A percentile compares a stretch with the other conserved stretches of the same genome.
phyloP scores from a whole-genome alignment of 2,888 invertebrate genomes.

The Nemapogon koenigi region DNA sequence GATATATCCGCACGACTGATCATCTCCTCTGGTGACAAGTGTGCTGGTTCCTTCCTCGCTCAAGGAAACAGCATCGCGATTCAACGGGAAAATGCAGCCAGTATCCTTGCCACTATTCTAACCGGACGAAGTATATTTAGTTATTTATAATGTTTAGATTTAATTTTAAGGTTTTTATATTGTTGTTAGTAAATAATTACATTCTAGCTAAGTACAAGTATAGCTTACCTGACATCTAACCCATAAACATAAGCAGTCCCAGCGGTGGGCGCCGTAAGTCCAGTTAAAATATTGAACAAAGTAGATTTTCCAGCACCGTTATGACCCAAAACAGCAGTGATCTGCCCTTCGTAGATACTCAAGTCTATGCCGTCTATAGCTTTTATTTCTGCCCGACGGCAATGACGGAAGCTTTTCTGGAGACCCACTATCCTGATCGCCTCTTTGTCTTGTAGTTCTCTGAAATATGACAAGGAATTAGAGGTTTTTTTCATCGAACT shows the following conservation, averaged over 20 bases:
- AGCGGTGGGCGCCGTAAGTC: conserved; percentile 75
- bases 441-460: conserved; percentile 75
- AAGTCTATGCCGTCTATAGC: conserved; percentile 81
- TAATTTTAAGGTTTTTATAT: too few relatives aligned
- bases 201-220: too few relatives aligned
- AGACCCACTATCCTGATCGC: conserved; percentile 78
- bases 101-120: too few relatives aligned
- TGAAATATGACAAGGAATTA: conserved; percentile 17
- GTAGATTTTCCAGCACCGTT: conserved; percentile 91
- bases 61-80: too few relatives aligned
- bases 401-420: conserved; percentile 74
- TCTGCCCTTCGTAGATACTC: conserved; percentile 85
- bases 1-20: too few relatives aligned
- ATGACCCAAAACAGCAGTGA: conserved; percentile 85
- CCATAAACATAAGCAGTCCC: conserved; percentile 80
- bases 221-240: conserved; percentile 69
- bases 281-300: conserved; percentile 83
- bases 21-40: too few relatives aligned
- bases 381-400: conserved; percentile 71
- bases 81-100: too few relatives aligned
- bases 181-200: too few relatives aligned
- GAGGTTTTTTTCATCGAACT: too few relatives aligned
- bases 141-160: too few relatives aligned
- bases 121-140: too few relatives aligned
- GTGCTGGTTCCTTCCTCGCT: too few relatives aligned